Evolutionary conservation across 2,113 vertebrate genomes (phyloP), one percentile per base, ranked within the genome.

Genomic region (Elachura formosa): DNA sequence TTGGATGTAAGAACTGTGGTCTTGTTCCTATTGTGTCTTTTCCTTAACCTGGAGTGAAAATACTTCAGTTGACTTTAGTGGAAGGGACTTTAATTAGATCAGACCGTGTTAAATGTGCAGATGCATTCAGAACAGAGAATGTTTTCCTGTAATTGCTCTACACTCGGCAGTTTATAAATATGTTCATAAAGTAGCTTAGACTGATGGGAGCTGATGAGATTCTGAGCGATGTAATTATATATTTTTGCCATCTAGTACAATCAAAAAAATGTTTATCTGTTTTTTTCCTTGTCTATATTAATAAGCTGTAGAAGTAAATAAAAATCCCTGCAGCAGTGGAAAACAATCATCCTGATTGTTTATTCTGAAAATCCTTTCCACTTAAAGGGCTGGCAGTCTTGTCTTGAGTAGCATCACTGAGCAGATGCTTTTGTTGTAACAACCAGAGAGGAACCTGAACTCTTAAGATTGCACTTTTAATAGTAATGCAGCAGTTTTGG

Each of bases 241-340:
- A 59, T 38, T 93, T 95, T 93, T 68, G 55, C 80, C 66, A 92
- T 96, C 76, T 82, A 93, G 75, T 73, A 85, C 80, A 89, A 92
- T 79, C 45, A 68, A 92, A 90, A 90, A 93, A 86, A 61, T 88
- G 55, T 73, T 94, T 96, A 84, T 45, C 58, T 84, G 52, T 3
- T 36, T 59, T 75, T 92, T 93, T 56, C 25, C 73, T 89, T 93
- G 61, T 93, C 94, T 91, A 6, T 96, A 92, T 96, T 93, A 95
- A 90, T 91, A 95, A 91, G 52, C 71, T 94, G 83, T 81, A 95
- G 77, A 96, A 59, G 89, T 97, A 96, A 96, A 96, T 96, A 96
- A 92, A 96, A 95, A 84, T 94, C 86, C 49, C 79, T 54, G 64
- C 84, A 89, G 82, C 87, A 85, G 76, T 78, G 68, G 61, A 96